Conservation (phyloP, 2,797 vertebrate genomes). For the Falco berigora region DNA sequence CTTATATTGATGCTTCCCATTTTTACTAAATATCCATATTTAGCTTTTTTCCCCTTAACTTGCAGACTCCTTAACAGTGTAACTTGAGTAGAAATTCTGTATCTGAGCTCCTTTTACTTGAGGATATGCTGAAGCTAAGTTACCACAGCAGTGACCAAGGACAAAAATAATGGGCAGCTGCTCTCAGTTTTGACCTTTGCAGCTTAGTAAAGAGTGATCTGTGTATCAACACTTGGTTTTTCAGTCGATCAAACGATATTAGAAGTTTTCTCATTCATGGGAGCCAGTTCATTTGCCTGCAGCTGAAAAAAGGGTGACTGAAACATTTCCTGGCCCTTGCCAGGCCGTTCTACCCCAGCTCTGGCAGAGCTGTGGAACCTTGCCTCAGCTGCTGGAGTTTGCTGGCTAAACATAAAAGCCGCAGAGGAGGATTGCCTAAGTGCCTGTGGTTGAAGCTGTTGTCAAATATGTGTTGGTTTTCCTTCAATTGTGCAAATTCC, state of each 20-base stretch:
- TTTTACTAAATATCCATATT: not conserved
- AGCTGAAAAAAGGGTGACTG: not conserved
- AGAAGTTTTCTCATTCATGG: not conserved
- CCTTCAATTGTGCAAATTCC: not conserved
- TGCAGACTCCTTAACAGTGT: not conserved
- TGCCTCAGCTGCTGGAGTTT: not conserved
- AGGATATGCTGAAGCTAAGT: not conserved
- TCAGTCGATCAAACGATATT: not conserved
- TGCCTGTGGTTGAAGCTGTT: not conserved
- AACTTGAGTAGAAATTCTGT: not conserved
- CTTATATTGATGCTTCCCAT: not conserved
- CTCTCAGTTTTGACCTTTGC: not conserved
- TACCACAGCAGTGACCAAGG: not conserved
- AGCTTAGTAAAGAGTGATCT: not conserved
- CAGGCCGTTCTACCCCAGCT: not conserved
- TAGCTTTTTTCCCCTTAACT: not conserved
- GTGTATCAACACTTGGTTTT: not conserved
- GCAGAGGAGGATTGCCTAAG: not conserved
- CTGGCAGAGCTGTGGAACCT: accelerated
- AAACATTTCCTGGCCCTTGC: not conserved
- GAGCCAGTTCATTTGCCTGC: not conserved
- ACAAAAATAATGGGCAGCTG: not conserved
- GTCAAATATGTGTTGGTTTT: not conserved
- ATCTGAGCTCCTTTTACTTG: not conserved
- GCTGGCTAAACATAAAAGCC: not conserved